A percentile compares a stretch with the other conserved stretches of the same genome.
Conservation (phyloP, 2,888 invertebrate genomes). For the Anthrax anthrax region DNA sequence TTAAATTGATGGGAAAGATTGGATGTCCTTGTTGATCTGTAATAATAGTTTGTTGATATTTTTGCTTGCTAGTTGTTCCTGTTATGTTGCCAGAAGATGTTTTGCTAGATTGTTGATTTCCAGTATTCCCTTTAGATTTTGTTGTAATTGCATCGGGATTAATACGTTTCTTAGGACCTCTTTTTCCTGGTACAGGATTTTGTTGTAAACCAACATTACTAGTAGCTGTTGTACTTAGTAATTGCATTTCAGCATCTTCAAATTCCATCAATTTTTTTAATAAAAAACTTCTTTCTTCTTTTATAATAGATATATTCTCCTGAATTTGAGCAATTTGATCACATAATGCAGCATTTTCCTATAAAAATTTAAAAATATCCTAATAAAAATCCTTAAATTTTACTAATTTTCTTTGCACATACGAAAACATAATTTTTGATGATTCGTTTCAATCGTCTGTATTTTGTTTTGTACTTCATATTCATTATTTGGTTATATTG, state of each 20-base stretch:
- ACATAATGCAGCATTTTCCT: constrained; percentile 76
- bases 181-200: constrained; percentile 17
- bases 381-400: background rate
- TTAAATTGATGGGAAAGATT: constrained; percentile 55
- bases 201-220: constrained; percentile 1
- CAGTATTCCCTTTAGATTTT: constrained; percentile 5
- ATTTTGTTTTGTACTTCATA: constrained; percentile 45
- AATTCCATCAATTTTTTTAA: constrained; percentile 60
- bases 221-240: background rate
- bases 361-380: constrained; percentile 9
- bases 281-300: constrained; percentile 71
- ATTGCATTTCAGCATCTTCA: constrained; percentile 35
- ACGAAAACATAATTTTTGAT: constrained; percentile 53
- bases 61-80: constrained; percentile 21
- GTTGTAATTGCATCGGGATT: constrained; percentile 12
- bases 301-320: constrained; percentile 61
- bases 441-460: constrained; percentile 44
- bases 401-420: constrained; percentile 26
- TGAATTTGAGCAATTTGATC: constrained; percentile 79
- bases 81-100: constrained; percentile 15
- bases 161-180: constrained; percentile 23
- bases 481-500: constrained; percentile 9
- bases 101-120: constrained; percentile 18
- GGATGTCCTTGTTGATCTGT: constrained; percentile 43
- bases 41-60: background rate